These are phyloP conservation scores for Zootoca vivipara DNA, from an alignment of 2,113 vertebrate genomes.

Conservation along the genomic window DNA sequence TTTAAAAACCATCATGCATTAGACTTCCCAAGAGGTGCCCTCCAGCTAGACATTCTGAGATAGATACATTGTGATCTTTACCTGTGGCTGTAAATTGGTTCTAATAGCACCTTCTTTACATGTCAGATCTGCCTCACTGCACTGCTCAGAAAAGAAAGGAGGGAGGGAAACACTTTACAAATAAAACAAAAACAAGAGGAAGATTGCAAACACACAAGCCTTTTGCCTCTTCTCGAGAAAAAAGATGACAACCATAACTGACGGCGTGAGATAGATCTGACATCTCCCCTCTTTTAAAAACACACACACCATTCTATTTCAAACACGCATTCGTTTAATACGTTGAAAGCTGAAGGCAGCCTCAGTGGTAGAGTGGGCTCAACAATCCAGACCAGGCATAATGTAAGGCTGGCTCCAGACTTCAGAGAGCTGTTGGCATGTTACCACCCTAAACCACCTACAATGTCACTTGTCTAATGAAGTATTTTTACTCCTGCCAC, in stretches of 20 bases:
- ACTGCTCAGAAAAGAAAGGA: constrained; percentile 46
- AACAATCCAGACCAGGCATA: background rate
- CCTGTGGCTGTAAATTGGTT: constrained; percentile 66
- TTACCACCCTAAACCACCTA: no score
- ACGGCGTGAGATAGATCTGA: background rate
- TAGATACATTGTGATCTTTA: constrained; percentile 60
- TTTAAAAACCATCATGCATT: constrained; percentile 40
- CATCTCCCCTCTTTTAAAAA: background rate
- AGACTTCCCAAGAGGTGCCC: constrained; percentile 48
- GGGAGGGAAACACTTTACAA: constrained; percentile 41
- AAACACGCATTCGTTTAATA: background rate
- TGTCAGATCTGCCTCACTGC: constrained; percentile 64
- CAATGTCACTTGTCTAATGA: no score
- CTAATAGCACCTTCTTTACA: constrained; percentile 65
- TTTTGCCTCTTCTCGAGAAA: background rate
- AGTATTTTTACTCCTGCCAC: no score
- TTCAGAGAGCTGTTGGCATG: no score
- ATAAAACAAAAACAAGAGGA: constrained; percentile 42
- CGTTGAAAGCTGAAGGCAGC: background rate
- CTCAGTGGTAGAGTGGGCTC: background rate
- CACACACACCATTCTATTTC: background rate
- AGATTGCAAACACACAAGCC: constrained; percentile 33
- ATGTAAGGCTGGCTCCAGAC: no score
- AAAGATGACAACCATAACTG: constrained; percentile 21
- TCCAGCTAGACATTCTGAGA: constrained; percentile 52